Percentiles rank a stretch among this genome's conserved stretches.
phyloP scores from a whole-genome alignment of 2,797 vertebrate genomes.

The Cyclura pinguis region DNA sequence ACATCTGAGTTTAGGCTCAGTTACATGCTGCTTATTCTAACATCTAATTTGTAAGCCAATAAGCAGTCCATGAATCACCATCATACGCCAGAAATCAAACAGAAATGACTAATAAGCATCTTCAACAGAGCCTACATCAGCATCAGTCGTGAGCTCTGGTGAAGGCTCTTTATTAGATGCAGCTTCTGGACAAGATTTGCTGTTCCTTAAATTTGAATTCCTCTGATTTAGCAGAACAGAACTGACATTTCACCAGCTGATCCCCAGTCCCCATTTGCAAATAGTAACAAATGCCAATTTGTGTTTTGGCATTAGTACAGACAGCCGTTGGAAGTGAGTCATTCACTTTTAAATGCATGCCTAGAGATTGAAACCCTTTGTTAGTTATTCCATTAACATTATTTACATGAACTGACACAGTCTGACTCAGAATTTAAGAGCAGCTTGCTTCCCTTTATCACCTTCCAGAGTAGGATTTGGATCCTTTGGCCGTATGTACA shows the following conservation, averaged over 20 bases:
- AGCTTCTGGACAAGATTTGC: conserved; percentile 35
- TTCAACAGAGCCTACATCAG: conserved; percentile 4
- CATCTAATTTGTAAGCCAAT: conserved; percentile 52
- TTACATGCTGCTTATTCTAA: conserved; percentile 43
- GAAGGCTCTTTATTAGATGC: conserved; percentile 42
- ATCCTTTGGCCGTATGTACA: no score
- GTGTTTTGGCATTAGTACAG: conserved; percentile 40
- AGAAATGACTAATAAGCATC: conserved; percentile 59
- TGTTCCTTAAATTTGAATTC: conserved; percentile 44
- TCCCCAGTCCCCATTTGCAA: background rate
- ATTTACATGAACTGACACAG: conserved; percentile 5
- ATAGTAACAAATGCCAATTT: conserved; percentile 51
- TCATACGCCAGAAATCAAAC: conserved; percentile 37
- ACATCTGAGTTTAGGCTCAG: background rate
- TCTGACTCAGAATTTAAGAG: background rate
- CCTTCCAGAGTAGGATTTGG: background rate
- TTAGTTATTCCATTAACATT: background rate
- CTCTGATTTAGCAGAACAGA: conserved; percentile 63
- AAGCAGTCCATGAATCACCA: conserved; percentile 50
- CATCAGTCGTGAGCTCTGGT: conserved; percentile 42
- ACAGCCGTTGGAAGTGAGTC: conserved; percentile 38
- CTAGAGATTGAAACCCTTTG: conserved; percentile 37
- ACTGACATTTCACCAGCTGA: conserved; percentile 45
- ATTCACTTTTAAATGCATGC: conserved; percentile 2
- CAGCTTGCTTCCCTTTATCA: background rate